Evolutionary conservation across 1,140 invertebrate genomes (phyloP), one percentile per base, ranked within the genome.

Genomic region (Heliconius himera): DNA sequence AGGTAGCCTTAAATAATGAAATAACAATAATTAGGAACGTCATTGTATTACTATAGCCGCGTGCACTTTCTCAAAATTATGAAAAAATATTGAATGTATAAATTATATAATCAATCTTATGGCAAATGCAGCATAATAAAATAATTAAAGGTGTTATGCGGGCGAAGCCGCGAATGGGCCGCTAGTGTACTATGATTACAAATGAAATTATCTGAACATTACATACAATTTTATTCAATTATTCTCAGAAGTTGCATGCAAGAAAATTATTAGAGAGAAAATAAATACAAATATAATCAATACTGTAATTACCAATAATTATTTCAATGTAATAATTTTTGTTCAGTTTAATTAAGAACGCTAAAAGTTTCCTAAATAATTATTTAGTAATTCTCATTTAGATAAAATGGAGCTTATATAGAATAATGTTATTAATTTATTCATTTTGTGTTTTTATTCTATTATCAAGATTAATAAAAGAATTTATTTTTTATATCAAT

Each of bases 241-340:
- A 56, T 66, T 66, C 60, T 66, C 11, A 66, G 60, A 66, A 66
- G 26, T 66, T 29, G 60, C 60, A 22, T 66, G 60, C 22, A 66
- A 66, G 60, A 29, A 66, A 66, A 66, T 60, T 66, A 66, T 66
- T 66, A 66, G 26, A 66, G 26, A 66, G 22, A 66, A 66, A 60
- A 60, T 60, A 60, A 66, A 66, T 13, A 66, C 22, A 26, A 66
- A 66, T 13, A 66, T 66, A 66, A 66, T 66, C 16, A 46, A 46
- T 16, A 66, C 18, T 6, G 8, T 66, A 66, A 66, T 66, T 16
- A 6, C 3, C 60, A 29, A 66, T 66, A 29, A 66, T 29, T 29
- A 66, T 66, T 66, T 29, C 60, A 66, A 26, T 66, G 22, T 66
- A 66, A 29, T 66, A 29, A 66, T 11, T 66, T 66, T 13, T 29